A percentile compares a stretch with the other conserved stretches of the same genome.
phyloP scores from a whole-genome alignment of 2,888 invertebrate species.

The Hylaea fasciaria region DNA sequence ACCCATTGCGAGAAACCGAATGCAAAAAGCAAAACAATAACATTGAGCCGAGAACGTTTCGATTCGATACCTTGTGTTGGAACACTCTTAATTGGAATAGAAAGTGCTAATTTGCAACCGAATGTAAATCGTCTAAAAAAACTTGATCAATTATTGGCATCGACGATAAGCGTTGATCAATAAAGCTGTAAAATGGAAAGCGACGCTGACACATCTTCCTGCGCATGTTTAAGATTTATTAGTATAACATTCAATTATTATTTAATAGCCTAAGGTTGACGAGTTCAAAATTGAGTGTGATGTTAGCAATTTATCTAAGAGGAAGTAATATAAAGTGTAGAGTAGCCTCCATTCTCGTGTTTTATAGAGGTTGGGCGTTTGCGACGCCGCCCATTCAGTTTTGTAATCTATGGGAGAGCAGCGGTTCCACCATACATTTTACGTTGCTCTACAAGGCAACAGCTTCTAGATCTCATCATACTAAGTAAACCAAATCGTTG shows the following conservation, averaged over 20 bases:
- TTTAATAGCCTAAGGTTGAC: constrained; percentile 6
- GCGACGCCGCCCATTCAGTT: too few species aligned
- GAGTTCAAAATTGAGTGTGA: constrained; percentile 10
- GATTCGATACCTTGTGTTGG: constrained; percentile 20
- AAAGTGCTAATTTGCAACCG: constrained; percentile 46
- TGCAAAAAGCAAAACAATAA: constrained; percentile 58
- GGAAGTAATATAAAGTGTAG: too few species aligned
- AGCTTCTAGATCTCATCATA: too few species aligned
- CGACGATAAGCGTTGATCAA: constrained; percentile 30
- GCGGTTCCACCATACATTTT: too few species aligned
- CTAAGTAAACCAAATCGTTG: too few species aligned
- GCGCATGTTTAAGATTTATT: constrained; percentile 27
- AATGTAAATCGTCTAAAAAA: constrained; percentile 28
- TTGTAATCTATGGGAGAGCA: too few species aligned
- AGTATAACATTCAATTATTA: constrained; percentile 22
- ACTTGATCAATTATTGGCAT: constrained; percentile 38
- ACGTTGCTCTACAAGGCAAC: too few species aligned
- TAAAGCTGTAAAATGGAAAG: constrained; percentile 38
- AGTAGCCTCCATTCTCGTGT: too few species aligned
- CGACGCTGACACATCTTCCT: constrained; percentile 30
- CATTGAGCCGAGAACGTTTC: constrained; percentile 20
- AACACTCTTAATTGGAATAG: constrained; percentile 52
- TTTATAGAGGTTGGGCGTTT: too few species aligned
- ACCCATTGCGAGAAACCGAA: constrained; percentile 52
- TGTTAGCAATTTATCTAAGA: not conserved